phyloP scores from a whole-genome alignment of 2,888 invertebrate genomes.

The Perdita meconis region DNA sequence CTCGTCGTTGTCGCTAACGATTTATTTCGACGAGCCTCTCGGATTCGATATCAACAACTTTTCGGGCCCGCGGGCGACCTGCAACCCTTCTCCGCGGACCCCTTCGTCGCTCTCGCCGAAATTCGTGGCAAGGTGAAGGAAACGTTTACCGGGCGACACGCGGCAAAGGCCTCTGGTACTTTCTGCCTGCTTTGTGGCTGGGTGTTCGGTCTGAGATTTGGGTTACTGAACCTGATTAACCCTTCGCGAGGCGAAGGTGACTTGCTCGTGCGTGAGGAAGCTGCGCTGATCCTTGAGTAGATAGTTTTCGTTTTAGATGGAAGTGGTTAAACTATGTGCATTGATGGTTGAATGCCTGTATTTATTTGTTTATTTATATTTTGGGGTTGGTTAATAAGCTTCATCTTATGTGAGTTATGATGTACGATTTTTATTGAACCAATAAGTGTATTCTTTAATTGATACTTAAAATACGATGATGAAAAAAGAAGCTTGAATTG shows the following conservation, averaged over 20 bases:
- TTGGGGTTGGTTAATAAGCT: no score
- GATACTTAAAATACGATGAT: no score
- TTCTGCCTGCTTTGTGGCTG: conserved; percentile 36
- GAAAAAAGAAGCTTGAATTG: no score
- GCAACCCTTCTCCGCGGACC: conserved; percentile 55
- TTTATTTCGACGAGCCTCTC: conserved; percentile 68
- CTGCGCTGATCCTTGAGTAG: conserved; percentile 7
- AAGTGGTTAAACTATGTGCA: not conserved
- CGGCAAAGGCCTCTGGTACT: conserved; percentile 24
- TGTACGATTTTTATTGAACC: no score
- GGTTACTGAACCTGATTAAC: conserved; percentile 54
- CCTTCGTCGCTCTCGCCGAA: conserved; percentile 27
- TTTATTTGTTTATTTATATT: no score
- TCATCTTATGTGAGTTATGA: no score
- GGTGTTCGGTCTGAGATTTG: conserved; percentile 51
- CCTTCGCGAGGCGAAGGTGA: conserved; percentile 24
- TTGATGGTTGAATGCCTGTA: no score
- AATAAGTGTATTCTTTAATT: no score
- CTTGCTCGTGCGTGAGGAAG: conserved; percentile 22
- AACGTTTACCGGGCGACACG: conserved; percentile 47
- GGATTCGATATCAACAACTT: conserved; percentile 73
- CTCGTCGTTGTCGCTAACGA: conserved; percentile 63
- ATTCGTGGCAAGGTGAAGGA: conserved; percentile 26
- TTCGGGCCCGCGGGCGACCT: conserved; percentile 60
- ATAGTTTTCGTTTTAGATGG: not conserved